Percentiles rank a stretch among this genome's conserved stretches.
Conservation (phyloP, 2,888 invertebrate genomes). For the Eilema caniola region DNA sequence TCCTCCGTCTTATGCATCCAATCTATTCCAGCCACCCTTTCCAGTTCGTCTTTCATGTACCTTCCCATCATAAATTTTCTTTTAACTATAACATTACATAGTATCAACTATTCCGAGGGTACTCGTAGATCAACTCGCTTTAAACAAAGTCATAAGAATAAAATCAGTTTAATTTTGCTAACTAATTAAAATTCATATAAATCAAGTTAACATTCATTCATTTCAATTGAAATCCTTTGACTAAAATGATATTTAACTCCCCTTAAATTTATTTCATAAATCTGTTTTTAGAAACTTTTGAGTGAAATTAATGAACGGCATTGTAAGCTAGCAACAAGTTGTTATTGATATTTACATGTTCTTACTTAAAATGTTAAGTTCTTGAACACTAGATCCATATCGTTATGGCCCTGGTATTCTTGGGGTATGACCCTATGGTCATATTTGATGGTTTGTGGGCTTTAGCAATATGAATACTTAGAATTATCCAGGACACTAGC, state of each 20-base stretch:
- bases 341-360: background rate
- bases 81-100: too few relatives aligned
- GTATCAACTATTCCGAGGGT: too few relatives aligned
- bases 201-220: background rate
- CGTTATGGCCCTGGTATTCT: background rate
- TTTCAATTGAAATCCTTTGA: slow-evolving; percentile 8
- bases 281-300: slow-evolving; percentile 3
- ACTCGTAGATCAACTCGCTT: background rate
- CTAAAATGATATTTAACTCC: background rate
- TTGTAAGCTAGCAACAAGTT: slow-evolving; percentile 3
- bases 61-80: too few relatives aligned
- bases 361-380: background rate
- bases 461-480: too few relatives aligned
- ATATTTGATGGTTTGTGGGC: too few relatives aligned
- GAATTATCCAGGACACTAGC: too few relatives aligned
- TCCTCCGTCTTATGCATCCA: too few relatives aligned
- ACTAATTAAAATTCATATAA: slow-evolving; percentile 1
- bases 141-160: background rate
- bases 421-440: too few relatives aligned
- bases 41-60: too few relatives aligned
- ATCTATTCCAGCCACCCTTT: too few relatives aligned
- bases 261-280: slow-evolving; percentile 3
- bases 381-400: too few relatives aligned
- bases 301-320: background rate
- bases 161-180: background rate